Base-by-base conservation (phyloP, 2,797 vertebrate genomes). In the Ctenopoma multispine region DNA sequence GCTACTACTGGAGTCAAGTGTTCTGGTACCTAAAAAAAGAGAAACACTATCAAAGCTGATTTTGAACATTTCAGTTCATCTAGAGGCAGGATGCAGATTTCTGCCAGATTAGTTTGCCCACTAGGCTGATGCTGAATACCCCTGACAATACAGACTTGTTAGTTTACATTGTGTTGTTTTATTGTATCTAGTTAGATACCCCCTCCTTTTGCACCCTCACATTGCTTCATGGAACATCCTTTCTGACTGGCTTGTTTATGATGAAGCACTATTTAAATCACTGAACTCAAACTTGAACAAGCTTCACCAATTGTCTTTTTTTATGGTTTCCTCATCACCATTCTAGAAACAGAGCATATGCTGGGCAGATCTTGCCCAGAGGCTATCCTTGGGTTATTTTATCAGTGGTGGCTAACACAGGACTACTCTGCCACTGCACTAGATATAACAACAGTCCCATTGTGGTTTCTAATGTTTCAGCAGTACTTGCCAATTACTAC, bases 361-460 rank as follows among this genome's bases (percentile, higher is more conserved):
- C 48, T 34, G 36, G 43, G 49, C 59, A 74, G 53, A 66, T 74
- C 51, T 58, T 69, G 67, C 69, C 73, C 40, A 51, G 50, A 44
- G 66, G 67, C 74, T 77, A 51, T 83, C 77, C 56, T 81, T 77
- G 21, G 59, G 75, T 75, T 78, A 61, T 80, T 67, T 77, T 66
- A 72, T 72, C 54, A 86, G 41, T 29, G 10, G 38, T 29, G 46
- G 63, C 47, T 47, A 67, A 72, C 46, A 47, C 34, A 27, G 77
- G 51, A 24, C 34, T 48, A 36, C 29, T 70, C 60, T 20, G 21
- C 72, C 74, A 62, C 57, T 62, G 43, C 43, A 60, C 29, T 15
- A 23, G 10, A 34, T 20, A 43, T 34, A 36, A 53, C 24, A 65
- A 57, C 20, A 56, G 44, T 6, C 71, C 59, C 5, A 46, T 43